Conservation (phyloP, 2,888 invertebrate genomes). For the Heliconius aoede region DNA sequence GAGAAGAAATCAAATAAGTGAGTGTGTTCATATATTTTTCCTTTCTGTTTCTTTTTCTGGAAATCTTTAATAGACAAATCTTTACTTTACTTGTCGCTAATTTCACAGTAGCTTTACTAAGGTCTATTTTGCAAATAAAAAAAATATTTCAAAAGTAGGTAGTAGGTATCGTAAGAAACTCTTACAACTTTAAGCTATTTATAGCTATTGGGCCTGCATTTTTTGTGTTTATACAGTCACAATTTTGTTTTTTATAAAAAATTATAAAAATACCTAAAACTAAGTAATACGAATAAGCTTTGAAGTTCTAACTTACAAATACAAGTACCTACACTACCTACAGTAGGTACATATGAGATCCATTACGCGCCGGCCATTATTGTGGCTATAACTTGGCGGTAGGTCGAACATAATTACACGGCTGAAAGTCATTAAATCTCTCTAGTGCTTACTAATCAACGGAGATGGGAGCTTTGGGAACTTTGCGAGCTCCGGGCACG, state of each 20-base stretch:
- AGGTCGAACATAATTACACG: slow-evolving; percentile 67
- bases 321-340: slow-evolving; percentile 3
- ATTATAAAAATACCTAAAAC: background rate
- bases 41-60: no score
- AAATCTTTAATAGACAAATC: no score
- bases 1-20: no score
- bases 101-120: no score
- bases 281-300: background rate
- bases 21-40: no score
- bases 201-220: no score
- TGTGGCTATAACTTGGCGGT: slow-evolving; percentile 59
- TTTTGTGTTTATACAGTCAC: no score
- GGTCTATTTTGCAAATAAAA: no score
- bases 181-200: no score
- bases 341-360: slow-evolving; percentile 52
- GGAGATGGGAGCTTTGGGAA: slow-evolving; percentile 51
- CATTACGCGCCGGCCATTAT: slow-evolving; percentile 66
- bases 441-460: slow-evolving; percentile 73
- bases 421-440: slow-evolving; percentile 69
- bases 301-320: background rate
- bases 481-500: slow-evolving; percentile 42
- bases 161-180: no score
- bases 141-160: no score
- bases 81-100: no score
- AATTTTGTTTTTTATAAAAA: background rate